Percentiles rank a stretch among this genome's conserved stretches.
Conservation (phyloP, 1,140 invertebrate species). For the Babylonia areolata region DNA sequence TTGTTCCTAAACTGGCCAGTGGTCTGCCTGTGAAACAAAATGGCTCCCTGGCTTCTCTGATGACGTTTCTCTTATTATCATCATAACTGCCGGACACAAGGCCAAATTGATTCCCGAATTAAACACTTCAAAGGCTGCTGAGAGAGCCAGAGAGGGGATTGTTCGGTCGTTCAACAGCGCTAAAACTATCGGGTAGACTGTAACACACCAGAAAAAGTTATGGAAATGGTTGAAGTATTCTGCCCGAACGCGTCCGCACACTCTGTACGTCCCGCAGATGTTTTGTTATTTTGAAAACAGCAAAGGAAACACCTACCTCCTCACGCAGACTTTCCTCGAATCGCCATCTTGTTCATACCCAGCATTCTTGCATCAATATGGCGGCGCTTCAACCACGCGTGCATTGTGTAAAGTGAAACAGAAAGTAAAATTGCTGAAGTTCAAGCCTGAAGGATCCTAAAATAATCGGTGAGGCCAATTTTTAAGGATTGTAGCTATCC, state of each 20-base stretch:
- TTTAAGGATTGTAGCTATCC: not conserved
- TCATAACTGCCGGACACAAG: slow-evolving; percentile 45
- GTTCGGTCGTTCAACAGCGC: not conserved
- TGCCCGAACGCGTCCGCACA: not conserved
- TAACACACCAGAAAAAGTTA: slow-evolving; percentile 33
- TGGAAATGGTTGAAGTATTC: not conserved
- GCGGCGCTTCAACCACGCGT: slow-evolving; percentile 35
- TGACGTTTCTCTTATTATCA: slow-evolving; percentile 43
- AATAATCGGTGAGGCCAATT: slow-evolving; percentile 1
- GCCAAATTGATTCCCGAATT: slow-evolving; percentile 43
- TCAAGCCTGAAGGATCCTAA: not conserved
- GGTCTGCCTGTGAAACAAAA: slow-evolving; percentile 41
- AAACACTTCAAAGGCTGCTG: slow-evolving; percentile 26
- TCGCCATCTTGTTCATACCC: slow-evolving; percentile 51
- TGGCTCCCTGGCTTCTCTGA: slow-evolving; percentile 43
- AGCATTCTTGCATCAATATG: slow-evolving; percentile 46
- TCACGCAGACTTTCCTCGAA: slow-evolving; percentile 39
- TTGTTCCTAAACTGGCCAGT: slow-evolving; percentile 27
- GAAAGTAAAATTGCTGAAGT: slow-evolving; percentile 26
- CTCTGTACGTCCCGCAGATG: not conserved
- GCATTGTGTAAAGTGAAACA: slow-evolving; percentile 26
- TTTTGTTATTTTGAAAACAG: slow-evolving; percentile 19
- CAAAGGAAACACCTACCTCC: slow-evolving; percentile 43
- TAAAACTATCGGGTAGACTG: slow-evolving; percentile 27
- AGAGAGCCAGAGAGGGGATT: slow-evolving; percentile 7